Conservation (phyloP, 1,140 invertebrate species). For the Eueides isabella region DNA sequence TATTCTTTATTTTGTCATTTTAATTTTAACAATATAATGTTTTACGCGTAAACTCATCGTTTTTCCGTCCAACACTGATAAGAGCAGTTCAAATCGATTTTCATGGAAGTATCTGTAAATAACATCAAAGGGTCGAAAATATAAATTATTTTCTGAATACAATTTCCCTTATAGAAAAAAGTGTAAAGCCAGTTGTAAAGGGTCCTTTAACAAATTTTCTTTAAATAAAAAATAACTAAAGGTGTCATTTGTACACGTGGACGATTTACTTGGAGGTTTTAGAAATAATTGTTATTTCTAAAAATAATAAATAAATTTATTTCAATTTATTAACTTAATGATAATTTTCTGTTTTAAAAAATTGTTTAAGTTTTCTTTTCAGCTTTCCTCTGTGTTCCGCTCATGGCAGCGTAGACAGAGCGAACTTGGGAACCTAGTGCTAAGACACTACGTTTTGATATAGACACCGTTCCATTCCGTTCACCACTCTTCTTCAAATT, state of each 20-base stretch:
- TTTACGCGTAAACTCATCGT: neutral
- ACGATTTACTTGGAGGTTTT: neutral
- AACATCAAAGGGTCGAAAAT: conserved; percentile 53
- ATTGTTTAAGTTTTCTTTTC: too few relatives aligned
- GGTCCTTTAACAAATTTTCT: conserved; percentile 17
- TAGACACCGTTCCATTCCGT: too few relatives aligned
- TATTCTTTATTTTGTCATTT: too few relatives aligned
- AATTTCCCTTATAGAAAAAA: conserved; percentile 61
- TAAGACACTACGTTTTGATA: too few relatives aligned
- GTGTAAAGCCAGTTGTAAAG: conserved; percentile 56
- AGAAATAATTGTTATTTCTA: neutral
- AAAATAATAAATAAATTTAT: too few relatives aligned
- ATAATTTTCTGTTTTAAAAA: too few relatives aligned
- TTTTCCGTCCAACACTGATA: conserved; percentile 21
- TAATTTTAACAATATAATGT: too few relatives aligned
- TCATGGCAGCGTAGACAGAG: too few relatives aligned
- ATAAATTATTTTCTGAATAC: conserved; percentile 65
- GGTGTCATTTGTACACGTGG: neutral
- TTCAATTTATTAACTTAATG: neutral
- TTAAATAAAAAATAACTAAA: neutral
- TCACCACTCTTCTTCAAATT: too few relatives aligned
- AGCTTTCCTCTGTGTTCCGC: too few relatives aligned
- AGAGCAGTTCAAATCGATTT: conserved; percentile 46
- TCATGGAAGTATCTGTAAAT: conserved; percentile 44
- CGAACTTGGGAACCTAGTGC: too few relatives aligned